Evolutionary conservation across 2,888 invertebrate species (phyloP), one percentile per base, ranked within the genome.

Genomic region (Eubasilissa splendida): DNA sequence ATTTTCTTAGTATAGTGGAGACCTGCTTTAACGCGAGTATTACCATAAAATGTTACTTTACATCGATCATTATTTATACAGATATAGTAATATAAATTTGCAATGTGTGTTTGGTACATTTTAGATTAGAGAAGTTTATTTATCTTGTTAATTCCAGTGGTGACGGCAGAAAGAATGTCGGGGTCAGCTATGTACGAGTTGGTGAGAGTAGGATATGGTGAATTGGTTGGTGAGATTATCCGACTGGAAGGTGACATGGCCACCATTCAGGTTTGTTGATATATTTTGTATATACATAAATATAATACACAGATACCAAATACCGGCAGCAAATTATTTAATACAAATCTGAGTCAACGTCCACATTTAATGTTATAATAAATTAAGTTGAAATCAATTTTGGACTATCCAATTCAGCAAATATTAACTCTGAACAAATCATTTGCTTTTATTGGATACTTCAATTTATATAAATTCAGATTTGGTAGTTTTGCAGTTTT

Each of bases 171-270:
- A 89, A 96, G 96, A 88, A 99, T 99, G 99, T 95, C 98, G 82
- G 99, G 99, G 83, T 96, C 99, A 52, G 99, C 99, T 93, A 99
- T 99, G 99, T 99, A 99, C 94, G 99, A 99, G 91, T 90, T 99
- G 91, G 99, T 99, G 84, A 95, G 99, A 85, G 99, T 99, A 63
- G 99, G 99, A 1, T 99, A 99, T 91, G 94, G 94, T 85, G 99
- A 99, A 90, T 92, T 99, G 86, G 99, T 99, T 14, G 99, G 99
- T 84, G 99, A 99, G 92, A 99, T 99, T 90, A 99, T 99, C 90
- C 95, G 99, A 90, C 93, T 99, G 84, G 99, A 99, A 91, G 99
- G 99, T 82, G 99, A 99, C 90, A 96, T 98, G 96, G 99, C 99
- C 83, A 99, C 99, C 85, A 99, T 99, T 89, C 99, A 99, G 93